Percentiles rank a stretch among this genome's conserved stretches.
Conservation (phyloP, 2,113 vertebrate species). For the Notechis scutatus region DNA sequence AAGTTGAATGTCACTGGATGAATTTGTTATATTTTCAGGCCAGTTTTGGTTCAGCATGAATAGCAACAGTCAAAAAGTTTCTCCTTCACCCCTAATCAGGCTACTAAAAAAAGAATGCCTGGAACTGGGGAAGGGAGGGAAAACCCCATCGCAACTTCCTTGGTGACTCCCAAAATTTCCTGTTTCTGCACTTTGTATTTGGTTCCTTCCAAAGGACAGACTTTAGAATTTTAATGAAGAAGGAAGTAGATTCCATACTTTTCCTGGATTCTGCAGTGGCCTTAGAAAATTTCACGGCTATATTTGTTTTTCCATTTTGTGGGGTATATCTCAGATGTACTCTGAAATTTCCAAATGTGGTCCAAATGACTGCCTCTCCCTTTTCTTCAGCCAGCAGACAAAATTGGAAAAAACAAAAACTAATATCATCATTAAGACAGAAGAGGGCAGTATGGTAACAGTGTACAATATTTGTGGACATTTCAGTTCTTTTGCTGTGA, state of each 20-base stretch:
- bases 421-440: not conserved
- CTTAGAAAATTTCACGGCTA: not conserved
- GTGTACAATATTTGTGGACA: not conserved
- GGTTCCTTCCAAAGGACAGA: not conserved
- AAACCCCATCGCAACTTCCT: not conserved
- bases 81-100: not conserved
- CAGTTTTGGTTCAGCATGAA: not conserved
- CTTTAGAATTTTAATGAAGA: not conserved
- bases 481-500: constrained; percentile 14
- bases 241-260: not conserved
- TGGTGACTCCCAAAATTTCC: not conserved
- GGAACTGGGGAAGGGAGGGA: not conserved
- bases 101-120: not conserved
- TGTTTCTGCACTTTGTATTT: not conserved
- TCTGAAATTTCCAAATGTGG: not conserved
- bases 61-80: not conserved
- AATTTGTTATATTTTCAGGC: not conserved
- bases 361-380: not conserved
- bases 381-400: not conserved
- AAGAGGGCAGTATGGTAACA: constrained; percentile 37
- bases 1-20: not conserved
- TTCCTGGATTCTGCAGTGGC: not conserved
- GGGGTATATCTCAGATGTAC: not conserved
- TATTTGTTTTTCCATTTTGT: not conserved
- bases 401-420: not conserved